Conservation (phyloP, 2,113 vertebrate genomes). For the Anarhynchus alexandrinus region DNA sequence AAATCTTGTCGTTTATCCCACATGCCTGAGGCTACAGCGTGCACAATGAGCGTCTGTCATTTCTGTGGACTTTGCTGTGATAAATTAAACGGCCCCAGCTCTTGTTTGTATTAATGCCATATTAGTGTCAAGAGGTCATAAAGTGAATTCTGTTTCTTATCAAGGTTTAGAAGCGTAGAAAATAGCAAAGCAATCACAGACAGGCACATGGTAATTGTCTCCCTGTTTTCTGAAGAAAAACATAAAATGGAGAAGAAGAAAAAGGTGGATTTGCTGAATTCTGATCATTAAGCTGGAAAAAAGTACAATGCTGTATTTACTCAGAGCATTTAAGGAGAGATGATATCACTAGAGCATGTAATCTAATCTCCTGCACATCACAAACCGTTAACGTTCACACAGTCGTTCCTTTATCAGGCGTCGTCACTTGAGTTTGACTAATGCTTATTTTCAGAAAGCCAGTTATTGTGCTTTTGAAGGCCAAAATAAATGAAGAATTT, state of each 20-base stretch:
- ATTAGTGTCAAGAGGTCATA: neutral
- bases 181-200: neutral
- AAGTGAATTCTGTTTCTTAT: neutral
- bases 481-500: neutral
- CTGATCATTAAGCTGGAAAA: neutral
- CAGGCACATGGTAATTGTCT: neutral
- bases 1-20: neutral
- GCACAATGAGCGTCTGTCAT: neutral
- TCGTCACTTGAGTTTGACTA: constrained; percentile 38
- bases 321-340: neutral
- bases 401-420: neutral
- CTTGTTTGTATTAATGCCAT: neutral
- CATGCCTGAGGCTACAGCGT: neutral
- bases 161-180: neutral
- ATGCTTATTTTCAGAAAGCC: constrained; percentile 39
- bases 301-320: neutral
- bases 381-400: neutral
- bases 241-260: neutral
- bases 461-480: constrained; percentile 17
- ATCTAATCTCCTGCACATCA: neutral
- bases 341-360: neutral
- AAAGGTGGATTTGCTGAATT: neutral
- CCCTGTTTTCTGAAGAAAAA: neutral
- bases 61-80: neutral
- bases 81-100: neutral